Conservation (phyloP, 2,888 invertebrate species). For the Elysia crispata region DNA sequence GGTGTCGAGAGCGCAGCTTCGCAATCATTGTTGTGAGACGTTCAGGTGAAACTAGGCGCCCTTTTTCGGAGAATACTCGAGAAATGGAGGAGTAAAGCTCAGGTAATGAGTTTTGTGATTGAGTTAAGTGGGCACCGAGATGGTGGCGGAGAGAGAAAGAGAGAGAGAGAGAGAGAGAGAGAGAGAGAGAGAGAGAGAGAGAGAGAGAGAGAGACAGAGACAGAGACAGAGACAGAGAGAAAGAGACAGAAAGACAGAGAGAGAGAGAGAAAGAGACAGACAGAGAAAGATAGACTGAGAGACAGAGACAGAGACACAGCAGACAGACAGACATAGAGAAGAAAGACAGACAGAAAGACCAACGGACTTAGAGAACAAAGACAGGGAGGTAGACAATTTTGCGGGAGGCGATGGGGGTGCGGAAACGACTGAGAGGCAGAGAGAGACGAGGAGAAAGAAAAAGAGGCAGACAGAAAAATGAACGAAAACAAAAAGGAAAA, state of each 20-base stretch:
- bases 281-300: constrained; percentile 13
- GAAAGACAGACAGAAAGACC: background rate
- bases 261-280: constrained; percentile 5
- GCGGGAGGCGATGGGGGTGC: no score
- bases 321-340: background rate
- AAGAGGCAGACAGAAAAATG: no score
- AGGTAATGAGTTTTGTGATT: background rate
- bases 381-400: constrained; percentile 11
- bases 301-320: background rate
- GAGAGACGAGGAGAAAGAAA: constrained; percentile 18
- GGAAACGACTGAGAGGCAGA: constrained; percentile 7
- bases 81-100: background rate
- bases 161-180: background rate
- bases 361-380: background rate
- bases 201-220: background rate
- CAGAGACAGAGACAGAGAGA: background rate
- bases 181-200: background rate
- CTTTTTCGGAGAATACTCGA: no score
- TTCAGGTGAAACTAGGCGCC: no score
- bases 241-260: background rate
- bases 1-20: no score
- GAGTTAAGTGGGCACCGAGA: no score
- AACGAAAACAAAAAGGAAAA: no score
- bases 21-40: no score
- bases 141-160: no score